phyloP scores from a whole-genome alignment of 2,113 vertebrate species.

The Zosterops japonicus region DNA sequence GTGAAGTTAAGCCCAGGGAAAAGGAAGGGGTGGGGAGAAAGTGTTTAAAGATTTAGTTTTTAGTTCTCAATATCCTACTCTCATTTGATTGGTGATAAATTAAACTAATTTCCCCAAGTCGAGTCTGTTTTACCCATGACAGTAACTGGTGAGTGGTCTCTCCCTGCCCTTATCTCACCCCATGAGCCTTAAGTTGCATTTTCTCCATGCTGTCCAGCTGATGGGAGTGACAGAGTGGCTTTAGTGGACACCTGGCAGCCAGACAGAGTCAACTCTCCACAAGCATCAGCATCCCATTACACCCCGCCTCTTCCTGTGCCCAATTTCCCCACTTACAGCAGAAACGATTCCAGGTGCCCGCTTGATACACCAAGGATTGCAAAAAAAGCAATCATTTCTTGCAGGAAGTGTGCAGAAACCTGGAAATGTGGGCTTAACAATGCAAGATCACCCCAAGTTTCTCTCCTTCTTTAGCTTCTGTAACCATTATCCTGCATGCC shows the following conservation, averaged over 20 bases:
- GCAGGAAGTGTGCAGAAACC: background rate
- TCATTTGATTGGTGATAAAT: background rate
- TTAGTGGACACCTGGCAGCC: background rate
- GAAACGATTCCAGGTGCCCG: accelerated
- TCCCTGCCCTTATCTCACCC: background rate
- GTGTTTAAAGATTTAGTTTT: background rate
- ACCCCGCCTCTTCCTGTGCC: background rate
- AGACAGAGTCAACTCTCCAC: background rate
- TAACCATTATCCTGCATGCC: background rate
- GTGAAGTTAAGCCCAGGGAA: background rate
- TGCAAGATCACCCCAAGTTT: background rate
- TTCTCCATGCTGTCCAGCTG: background rate
- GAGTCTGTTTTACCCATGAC: background rate
- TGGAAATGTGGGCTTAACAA: background rate
- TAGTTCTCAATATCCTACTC: background rate
- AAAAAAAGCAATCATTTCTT: background rate
- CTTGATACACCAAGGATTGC: background rate
- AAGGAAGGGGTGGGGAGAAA: background rate
- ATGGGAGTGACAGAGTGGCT: background rate
- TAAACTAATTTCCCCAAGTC: background rate
- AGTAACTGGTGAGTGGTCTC: background rate
- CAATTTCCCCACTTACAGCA: background rate
- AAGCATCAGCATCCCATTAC: background rate
- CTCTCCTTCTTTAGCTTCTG: background rate
- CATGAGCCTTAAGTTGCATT: background rate